A percentile compares a stretch with the other conserved stretches of the same genome.
Conservation (phyloP, 2,113 vertebrate species). For the Macaca fascicularis region T2T-MFA8v1.1 NC_088383.1:30891501-30892000, state of each 20-base stretch:
- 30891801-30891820: neutral
- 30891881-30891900: neutral
- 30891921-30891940: too few relatives aligned
- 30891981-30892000: too few relatives aligned
- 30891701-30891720: neutral
- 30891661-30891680: constrained; percentile 24
- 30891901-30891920: neutral
- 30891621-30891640: neutral
- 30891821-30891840: neutral
- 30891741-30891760: neutral
- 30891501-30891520: neutral
- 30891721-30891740: accelerated
- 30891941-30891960: neutral
- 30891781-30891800: neutral
- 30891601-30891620: neutral
- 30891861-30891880: neutral
- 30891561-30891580: neutral
- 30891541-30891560: neutral
- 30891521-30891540: neutral
- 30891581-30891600: neutral
- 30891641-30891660: neutral
- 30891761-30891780: neutral
- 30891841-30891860: neutral
- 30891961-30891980: too few relatives aligned
- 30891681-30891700: constrained; percentile 25